Evolutionary conservation across 2,113 vertebrate genomes (phyloP).

Genomic region (Suricata suricatta): DNA sequence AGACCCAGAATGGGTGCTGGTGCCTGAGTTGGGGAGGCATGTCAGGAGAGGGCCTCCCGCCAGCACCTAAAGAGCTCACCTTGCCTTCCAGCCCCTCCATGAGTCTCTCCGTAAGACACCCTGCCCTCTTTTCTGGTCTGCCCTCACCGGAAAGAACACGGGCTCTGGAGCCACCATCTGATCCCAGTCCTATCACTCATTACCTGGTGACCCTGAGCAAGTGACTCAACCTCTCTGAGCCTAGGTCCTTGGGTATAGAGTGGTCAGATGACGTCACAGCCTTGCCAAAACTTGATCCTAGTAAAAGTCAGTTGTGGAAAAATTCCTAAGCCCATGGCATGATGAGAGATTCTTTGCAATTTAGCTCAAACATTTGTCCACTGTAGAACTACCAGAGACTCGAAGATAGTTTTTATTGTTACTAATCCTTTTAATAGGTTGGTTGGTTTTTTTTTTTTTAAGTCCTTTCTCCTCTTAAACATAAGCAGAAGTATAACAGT

Average conservation of each 20-base stretch:
- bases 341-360: neutral
- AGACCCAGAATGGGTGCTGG: neutral
- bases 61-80: neutral
- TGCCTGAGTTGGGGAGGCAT: neutral
- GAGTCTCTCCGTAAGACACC: neutral
- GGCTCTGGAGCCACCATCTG: neutral
- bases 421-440: neutral
- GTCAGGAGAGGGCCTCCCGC: neutral
- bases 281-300: neutral
- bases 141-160: neutral
- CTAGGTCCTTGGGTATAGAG: neutral
- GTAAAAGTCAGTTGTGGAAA: neutral
- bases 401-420: neutral
- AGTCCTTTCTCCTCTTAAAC: neutral
- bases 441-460: neutral
- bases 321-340: neutral
- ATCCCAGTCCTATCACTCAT: neutral
- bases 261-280: neutral
- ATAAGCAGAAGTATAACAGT: neutral
- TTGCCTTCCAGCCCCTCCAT: neutral
- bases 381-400: neutral
- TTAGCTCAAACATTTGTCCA: neutral
- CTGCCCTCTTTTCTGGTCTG: neutral
- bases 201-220: neutral
- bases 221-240: neutral